Conservation (phyloP, 1,140 invertebrate genomes). For the Drosophila elegans region DNA sequence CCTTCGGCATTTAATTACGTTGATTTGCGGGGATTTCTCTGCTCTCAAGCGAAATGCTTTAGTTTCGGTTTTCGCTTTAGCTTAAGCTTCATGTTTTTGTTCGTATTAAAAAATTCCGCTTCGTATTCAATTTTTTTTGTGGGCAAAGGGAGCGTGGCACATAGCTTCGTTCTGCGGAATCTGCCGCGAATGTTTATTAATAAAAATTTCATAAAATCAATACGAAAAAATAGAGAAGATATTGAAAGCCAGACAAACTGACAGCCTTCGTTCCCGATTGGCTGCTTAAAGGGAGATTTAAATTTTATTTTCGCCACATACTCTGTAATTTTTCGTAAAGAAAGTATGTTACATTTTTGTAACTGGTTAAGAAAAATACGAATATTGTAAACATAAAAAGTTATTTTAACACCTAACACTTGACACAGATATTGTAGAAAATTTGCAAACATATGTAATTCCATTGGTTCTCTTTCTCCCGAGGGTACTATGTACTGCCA, state of each 20-base stretch:
- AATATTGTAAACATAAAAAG: too few species aligned
- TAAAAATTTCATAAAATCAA: constrained; percentile 79
- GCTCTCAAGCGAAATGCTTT: constrained; percentile 19
- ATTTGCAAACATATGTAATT: background rate
- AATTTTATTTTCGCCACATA: background rate
- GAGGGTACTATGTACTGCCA: background rate
- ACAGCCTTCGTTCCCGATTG: too few species aligned
- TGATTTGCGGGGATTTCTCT: constrained; percentile 50
- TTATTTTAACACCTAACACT: background rate
- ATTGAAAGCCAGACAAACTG: constrained; percentile 4
- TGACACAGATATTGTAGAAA: background rate
- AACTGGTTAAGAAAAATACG: background rate
- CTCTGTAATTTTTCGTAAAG: too few species aligned
- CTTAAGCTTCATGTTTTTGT: constrained; percentile 18
- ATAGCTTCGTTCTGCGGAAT: constrained; percentile 31
- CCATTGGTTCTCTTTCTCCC: too few species aligned
- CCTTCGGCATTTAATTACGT: constrained; percentile 67
- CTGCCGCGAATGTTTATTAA: constrained; percentile 79
- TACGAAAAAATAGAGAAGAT: constrained; percentile 29
- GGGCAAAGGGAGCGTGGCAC: background rate
- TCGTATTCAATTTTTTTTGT: constrained; percentile 50
- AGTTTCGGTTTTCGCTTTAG: constrained; percentile 5
- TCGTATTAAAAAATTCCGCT: constrained; percentile 74
- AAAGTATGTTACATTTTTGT: too few species aligned
- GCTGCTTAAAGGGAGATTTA: constrained; percentile 16